Percentiles rank a stretch among this genome's conserved stretches.
These are phyloP conservation scores for Brachypteracias leptosomus DNA, from an alignment of 2,113 vertebrate species.

Conservation along the genomic window DNA sequence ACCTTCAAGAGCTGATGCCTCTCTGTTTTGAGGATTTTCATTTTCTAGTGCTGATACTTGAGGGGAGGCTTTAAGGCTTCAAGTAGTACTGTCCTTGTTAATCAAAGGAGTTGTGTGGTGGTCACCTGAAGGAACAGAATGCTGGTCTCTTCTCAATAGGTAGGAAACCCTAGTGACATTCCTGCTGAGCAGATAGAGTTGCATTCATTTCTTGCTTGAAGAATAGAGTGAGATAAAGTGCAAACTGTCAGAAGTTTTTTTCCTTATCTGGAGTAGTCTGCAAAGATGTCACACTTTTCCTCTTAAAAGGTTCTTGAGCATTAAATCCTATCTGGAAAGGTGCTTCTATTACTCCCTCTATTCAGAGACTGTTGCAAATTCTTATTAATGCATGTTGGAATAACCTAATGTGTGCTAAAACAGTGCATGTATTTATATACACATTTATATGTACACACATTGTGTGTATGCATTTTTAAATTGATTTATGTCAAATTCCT, in stretches of 20 bases:
- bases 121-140: background rate
- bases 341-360: background rate
- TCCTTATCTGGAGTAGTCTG: background rate
- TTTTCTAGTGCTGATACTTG: background rate
- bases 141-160: background rate
- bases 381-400: background rate
- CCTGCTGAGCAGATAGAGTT: background rate
- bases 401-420: background rate
- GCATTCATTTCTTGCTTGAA: background rate
- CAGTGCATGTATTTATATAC: background rate
- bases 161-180: background rate
- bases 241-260: background rate
- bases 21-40: background rate
- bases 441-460: background rate
- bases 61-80: background rate
- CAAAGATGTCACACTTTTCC: background rate
- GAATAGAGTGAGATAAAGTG: background rate
- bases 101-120: background rate
- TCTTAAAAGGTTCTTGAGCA: background rate
- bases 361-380: background rate
- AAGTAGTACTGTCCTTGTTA: background rate
- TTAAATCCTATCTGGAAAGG: background rate
- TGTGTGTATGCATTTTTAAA: background rate
- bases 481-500: background rate
- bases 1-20: background rate